Base-by-base conservation (phyloP, 2,888 invertebrate species). In the Drosophila monieri region DNA sequence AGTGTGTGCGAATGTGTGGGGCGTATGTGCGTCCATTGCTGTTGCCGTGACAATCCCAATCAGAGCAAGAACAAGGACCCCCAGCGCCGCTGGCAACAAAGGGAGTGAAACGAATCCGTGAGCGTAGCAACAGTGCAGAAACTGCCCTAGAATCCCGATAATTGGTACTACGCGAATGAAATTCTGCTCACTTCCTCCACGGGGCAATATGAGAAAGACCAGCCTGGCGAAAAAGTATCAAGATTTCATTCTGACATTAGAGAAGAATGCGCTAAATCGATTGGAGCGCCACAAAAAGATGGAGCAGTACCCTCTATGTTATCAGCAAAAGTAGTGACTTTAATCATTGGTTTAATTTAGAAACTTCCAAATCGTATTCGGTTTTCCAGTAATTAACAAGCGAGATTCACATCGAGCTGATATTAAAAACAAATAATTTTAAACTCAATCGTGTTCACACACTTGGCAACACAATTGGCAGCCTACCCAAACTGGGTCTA, bases 41-140 rank as follows among this genome's bases (percentile, higher is more conserved):
- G 87, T 76, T 78, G 72, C 81, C 85, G 71, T 80, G 76, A 85
- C 85, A 80, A 85, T 86, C 67, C 51, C 85, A 81, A 80, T 77
- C 74, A 73, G 60, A 77, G 61, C 78, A 61, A 65, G 57, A 71
- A 71, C 59, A 57, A 47, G 44, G 23, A 58, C 30, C 47, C 39
- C 61, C 32, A 10, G 8, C 46, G 58, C 37, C 51, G 44, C 35
- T 47, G 52, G 35, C 44, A 48, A 25, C 46, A 30, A 71, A 48
- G 47, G n/a, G 55, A 51, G 41, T 27, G 60, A 51, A 46, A 49
- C 46, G 57, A 30, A 60, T 60, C 68, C 74, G 44, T 25, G n/a
- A n/a, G 39, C 12, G 58, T 52, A 27, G 67, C 58, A 74, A 67
- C 58, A 44, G 21, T 21, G 43, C 43, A 12, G 43, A 21, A 21